Conservation (phyloP, 2,797 vertebrate species). For the Ibycter americanus region DNA sequence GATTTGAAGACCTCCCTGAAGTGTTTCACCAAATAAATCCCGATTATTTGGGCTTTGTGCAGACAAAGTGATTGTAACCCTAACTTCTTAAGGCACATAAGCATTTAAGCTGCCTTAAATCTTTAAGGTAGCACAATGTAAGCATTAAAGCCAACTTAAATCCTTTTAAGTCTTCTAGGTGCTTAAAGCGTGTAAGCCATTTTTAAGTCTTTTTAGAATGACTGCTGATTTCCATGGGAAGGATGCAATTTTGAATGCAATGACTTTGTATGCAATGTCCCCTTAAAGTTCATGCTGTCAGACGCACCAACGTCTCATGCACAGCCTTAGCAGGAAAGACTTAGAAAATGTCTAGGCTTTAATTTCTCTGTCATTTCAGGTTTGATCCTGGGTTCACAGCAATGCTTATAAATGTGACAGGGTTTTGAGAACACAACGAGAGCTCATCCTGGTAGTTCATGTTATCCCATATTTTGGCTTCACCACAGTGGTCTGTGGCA, state of each 20-base stretch:
- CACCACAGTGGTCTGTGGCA: background rate
- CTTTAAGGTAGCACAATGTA: slow-evolving; percentile 61
- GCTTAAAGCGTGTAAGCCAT: slow-evolving; percentile 53
- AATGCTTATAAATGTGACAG: background rate
- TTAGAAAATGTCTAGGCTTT: background rate
- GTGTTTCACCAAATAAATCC: slow-evolving; percentile 34
- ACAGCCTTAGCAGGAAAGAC: background rate
- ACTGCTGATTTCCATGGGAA: slow-evolving; percentile 11
- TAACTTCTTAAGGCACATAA: slow-evolving; percentile 58
- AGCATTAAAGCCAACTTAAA: slow-evolving; percentile 45
- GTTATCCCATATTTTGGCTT: background rate
- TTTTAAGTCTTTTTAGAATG: slow-evolving; percentile 39
- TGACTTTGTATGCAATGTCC: fast-evolving
- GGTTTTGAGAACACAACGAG: background rate
- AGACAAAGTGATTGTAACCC: slow-evolving; percentile 48
- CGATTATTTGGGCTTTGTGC: slow-evolving; percentile 39
- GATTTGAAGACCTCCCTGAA: slow-evolving; percentile 7
- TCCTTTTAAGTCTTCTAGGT: slow-evolving; percentile 51
- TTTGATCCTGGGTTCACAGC: background rate
- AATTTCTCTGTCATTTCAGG: background rate
- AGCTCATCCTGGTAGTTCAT: background rate
- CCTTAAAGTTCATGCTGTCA: background rate
- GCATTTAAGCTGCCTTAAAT: slow-evolving; percentile 58
- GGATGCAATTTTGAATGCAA: background rate
- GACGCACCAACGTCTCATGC: background rate